A percentile compares a stretch with the other conserved stretches of the same genome.
These are phyloP conservation scores for Sericinus montela DNA, from an alignment of 2,888 invertebrate species.

Conservation along the genomic window DNA sequence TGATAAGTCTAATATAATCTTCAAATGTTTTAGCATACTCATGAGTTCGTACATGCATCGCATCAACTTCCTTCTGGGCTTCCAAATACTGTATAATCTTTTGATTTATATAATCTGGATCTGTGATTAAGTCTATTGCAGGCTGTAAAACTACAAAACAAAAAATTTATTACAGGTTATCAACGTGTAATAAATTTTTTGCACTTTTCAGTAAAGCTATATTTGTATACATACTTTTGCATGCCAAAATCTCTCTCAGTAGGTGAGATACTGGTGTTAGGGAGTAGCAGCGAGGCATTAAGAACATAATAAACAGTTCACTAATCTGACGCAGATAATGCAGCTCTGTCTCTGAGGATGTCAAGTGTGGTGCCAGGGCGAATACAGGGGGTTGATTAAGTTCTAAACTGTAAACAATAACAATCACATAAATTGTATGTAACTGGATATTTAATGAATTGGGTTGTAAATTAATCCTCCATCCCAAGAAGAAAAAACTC, in stretches of 20 bases:
- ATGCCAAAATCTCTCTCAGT: slow-evolving; percentile 89
- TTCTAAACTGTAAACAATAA: slow-evolving; percentile 71
- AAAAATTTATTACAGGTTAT: too few relatives aligned
- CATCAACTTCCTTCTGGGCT: slow-evolving; percentile 87
- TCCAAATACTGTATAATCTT: slow-evolving; percentile 91
- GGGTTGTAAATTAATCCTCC: too few relatives aligned
- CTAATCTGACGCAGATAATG: slow-evolving; percentile 90
- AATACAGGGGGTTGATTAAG: slow-evolving; percentile 83
- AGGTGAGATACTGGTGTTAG: slow-evolving; percentile 88
- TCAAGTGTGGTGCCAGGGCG: slow-evolving; percentile 86
- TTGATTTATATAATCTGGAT: slow-evolving; percentile 95
- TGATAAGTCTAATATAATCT: slow-evolving; percentile 91
- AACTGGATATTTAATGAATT: too few relatives aligned
- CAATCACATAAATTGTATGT: slow-evolving; percentile 2
- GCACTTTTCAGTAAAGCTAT: too few relatives aligned
- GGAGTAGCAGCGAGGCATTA: slow-evolving; percentile 90
- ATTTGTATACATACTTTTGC: slow-evolving; percentile 85
- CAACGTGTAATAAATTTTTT: too few relatives aligned
- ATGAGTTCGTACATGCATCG: slow-evolving; percentile 89
- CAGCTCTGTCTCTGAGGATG: slow-evolving; percentile 85
- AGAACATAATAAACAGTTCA: slow-evolving; percentile 88
- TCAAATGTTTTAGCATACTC: slow-evolving; percentile 94
- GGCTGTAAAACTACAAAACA: slow-evolving; percentile 84
- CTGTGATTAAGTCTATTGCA: slow-evolving; percentile 89
- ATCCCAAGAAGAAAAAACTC: too few relatives aligned